These are phyloP conservation scores for Chiloscyllium plagiosum DNA, from an alignment of 2,113 vertebrate species.

Conservation along the genomic window DNA sequence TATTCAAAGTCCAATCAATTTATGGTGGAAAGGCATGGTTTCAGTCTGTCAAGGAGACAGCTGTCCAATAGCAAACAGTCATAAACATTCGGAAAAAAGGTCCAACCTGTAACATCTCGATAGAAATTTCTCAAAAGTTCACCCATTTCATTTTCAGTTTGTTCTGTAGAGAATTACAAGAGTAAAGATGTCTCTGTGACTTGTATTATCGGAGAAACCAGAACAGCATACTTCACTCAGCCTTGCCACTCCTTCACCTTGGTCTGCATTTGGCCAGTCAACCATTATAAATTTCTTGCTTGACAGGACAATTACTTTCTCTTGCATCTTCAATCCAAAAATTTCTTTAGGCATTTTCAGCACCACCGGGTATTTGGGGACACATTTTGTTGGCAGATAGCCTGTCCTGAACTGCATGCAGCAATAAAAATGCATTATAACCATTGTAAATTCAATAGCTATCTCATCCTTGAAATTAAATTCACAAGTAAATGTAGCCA, in stretches of 20 bases:
- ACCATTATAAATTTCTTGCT: neutral
- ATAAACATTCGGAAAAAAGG: neutral
- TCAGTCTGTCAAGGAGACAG: neutral
- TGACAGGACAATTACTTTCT: conserved; percentile 25
- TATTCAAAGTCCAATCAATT: neutral
- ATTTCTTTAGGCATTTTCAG: neutral
- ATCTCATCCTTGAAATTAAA: conserved; percentile 13
- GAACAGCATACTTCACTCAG: neutral
- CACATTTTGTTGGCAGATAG: neutral
- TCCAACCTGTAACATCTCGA: neutral
- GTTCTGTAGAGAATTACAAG: neutral
- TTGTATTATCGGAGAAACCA: neutral
- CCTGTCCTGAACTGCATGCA: neutral
- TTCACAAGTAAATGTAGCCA: neutral
- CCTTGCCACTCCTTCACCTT: neutral
- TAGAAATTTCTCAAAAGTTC: neutral
- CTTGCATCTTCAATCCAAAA: neutral
- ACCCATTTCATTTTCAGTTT: neutral
- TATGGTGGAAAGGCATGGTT: neutral
- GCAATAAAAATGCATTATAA: neutral
- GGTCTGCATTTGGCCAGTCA: no score
- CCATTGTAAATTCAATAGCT: neutral
- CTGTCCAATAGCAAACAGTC: neutral
- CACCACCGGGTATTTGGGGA: neutral
- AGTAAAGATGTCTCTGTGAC: neutral